Evolutionary conservation across 2,797 vertebrate species (phyloP), one percentile per base, ranked within the genome.

Genomic region (Ciconia nigra): DNA sequence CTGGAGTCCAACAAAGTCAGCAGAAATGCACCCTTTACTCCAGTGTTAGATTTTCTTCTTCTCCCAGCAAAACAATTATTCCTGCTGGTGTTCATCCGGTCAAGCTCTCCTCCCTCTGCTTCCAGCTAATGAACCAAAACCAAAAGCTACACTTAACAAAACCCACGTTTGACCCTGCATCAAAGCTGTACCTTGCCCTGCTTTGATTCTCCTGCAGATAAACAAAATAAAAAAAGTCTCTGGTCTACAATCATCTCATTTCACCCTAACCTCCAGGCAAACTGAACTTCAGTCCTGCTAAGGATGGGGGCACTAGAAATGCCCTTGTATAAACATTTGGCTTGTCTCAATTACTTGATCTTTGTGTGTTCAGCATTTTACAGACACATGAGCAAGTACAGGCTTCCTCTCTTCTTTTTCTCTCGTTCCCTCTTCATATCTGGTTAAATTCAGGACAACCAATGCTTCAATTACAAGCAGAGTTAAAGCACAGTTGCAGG

Each of bases 281-380:
- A 96, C 55, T 89, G 95, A 81, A 91, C 89, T 92, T 78, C 41
- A 78, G 94, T 37, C 84, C 77, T 55, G 78, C 83, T 78, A 94
- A 93, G 93, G 79, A 87, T 21, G 65, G 70, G 62, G 63, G 91
- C 90, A 93, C 9, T 4, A 51, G 70, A 79, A 90, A 83, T 85
- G 72, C 86, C 85, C 96, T 91, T 91, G 93, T 89, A 72, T 63
- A 96, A 97, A 97, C 51, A 95, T 70, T 86, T 66, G 87, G 62
- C 88, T 97, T 92, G 92, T 95, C 95, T 97, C 95, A 94, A 95
- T 96, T 87, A 93, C 86, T 62, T 47, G 31, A 80, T 74, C 83
- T 89, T 28, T 89, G 83, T 73, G 55, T 66, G 82, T 15, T 97
- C 97, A 96, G 96, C 96, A n/a, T 84, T 96, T 90, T 26, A 54